Evolutionary conservation across 1,140 invertebrate genomes (phyloP), one percentile per base, ranked within the genome.

Genomic region (Halyomorpha halys): DNA sequence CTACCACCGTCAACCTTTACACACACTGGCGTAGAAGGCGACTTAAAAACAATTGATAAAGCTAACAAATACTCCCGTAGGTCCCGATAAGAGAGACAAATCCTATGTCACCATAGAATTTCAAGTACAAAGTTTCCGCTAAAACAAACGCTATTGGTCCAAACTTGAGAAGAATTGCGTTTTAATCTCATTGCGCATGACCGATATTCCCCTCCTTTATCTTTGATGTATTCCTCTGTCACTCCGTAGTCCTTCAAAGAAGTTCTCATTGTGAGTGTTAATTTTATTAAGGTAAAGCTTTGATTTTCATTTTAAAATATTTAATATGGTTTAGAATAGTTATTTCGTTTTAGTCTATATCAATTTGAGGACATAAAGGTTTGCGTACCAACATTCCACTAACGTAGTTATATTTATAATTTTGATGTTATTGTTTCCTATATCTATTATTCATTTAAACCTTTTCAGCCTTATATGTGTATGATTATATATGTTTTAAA

Each of bases 11-110:
- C 76, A 78, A 82, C 86, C 86, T 89, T 90, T 90, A 88, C 85
- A 87, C 86, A 78, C 87, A 88, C 87, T 89, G 87, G 86, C 80
- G 84, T 81, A 90, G 87, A 90, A 90, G 87, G 86, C 49, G 47
- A 61, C 45, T 63, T 34, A 49, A 49, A 39, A 49, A 49, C 47
- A 19, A 49, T 21, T 49, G 47, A 49, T 49, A 49, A 49, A 49
- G 47, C n/a, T 18, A 49, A 11, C 47, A 49, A 49, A 49, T 19
- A 49, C 47, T 21, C 6, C 6, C 14, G 21, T 19, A 21, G 6
- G 9, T 21, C n/a, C n/a, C n/a, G 47, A 49, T 49, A 49, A 49
- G n/a, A 49, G n/a, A 49, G 21, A 49, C 47, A 49, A 21, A 49
- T 49, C 21, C 21, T 21, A 18, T 21, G n/a, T 18, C 47, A 49